A percentile compares a stretch with the other conserved stretches of the same genome.
Evolutionary conservation across 2,113 vertebrate species (phyloP).

Genomic region (Oceanites oceanicus): DNA sequence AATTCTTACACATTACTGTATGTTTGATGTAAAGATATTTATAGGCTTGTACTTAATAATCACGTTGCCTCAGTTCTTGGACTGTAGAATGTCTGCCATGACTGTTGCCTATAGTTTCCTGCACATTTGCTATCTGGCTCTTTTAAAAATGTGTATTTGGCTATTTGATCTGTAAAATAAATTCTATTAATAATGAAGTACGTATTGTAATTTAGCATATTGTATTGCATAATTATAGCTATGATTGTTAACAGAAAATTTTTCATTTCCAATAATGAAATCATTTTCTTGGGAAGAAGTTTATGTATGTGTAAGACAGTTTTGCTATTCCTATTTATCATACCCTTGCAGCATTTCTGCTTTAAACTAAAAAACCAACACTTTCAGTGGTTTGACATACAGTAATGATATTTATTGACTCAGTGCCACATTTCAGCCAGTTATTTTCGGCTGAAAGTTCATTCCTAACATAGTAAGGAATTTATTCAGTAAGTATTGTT

Average conservation of each 20-base stretch:
- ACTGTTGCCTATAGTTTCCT: constrained; percentile 63
- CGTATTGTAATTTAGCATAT: constrained; percentile 49
- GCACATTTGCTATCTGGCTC: constrained; percentile 53
- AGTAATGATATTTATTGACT: background rate
- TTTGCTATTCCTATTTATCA: background rate
- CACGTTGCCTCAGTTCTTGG: constrained; percentile 53
- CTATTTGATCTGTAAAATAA: constrained; percentile 63
- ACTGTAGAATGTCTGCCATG: constrained; percentile 56
- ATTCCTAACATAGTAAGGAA: background rate
- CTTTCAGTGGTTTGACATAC: background rate
- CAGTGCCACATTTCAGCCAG: background rate
- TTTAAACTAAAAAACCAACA: background rate
- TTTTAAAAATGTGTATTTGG: constrained; percentile 53
- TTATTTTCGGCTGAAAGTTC: background rate
- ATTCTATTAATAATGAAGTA: constrained; percentile 56
- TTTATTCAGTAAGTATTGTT: background rate
- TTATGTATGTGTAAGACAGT: constrained; percentile 21
- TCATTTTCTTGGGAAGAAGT: background rate
- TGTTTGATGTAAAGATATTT: constrained; percentile 66
- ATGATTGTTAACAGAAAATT: background rate
- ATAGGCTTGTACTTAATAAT: constrained; percentile 54
- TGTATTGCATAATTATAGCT: constrained; percentile 26
- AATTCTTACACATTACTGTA: constrained; percentile 57
- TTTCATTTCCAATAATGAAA: background rate
- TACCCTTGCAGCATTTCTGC: constrained; percentile 10